A percentile compares a stretch with the other conserved stretches of the same genome.
These are phyloP conservation scores for Melinopterus prodromus DNA, from an alignment of 2,888 invertebrate genomes.

Conservation along the genomic window DNA sequence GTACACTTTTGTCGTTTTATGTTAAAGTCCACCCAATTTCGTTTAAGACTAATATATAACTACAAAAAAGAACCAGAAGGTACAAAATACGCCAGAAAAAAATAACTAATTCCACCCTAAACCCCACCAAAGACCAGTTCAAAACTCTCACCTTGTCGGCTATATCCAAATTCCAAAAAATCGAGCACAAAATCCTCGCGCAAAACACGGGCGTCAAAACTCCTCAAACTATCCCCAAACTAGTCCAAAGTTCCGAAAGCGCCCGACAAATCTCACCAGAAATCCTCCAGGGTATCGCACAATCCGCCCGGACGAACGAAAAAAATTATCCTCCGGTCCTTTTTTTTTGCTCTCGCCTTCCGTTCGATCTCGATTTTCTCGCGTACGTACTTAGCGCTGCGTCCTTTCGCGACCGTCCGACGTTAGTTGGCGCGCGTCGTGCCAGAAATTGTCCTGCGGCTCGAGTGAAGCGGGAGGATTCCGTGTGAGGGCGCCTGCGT, in stretches of 20 bases:
- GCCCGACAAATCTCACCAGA: conserved; percentile 5
- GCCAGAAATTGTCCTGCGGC: conserved; percentile 15
- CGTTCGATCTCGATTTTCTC: conserved; percentile 9
- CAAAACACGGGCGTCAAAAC: conserved; percentile 10
- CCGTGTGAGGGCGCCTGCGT: conserved; percentile 51
- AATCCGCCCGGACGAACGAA: conserved; percentile 32
- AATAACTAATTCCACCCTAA: neutral
- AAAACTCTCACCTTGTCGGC: conserved; percentile 13
- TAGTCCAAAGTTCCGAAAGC: neutral
- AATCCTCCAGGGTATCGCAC: neutral
- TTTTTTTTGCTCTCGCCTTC: neutral
- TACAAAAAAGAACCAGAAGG: no score
- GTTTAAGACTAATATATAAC: no score
- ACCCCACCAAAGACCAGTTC: neutral
- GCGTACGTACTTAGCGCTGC: neutral
- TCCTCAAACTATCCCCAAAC: conserved; percentile 4
- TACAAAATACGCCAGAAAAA: neutral
- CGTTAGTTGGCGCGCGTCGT: conserved; percentile 10
- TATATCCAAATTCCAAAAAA: conserved; percentile 6
- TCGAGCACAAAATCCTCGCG: conserved; percentile 13
- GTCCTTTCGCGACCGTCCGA: conserved; percentile 19
- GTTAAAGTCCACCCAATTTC: no score
- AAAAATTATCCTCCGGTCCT: conserved; percentile 5
- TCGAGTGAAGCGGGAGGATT: conserved; percentile 11
- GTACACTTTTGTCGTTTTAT: no score